These are phyloP conservation scores for Punctoribates punctum DNA, from an alignment of 2,888 invertebrate species.

Conservation along the genomic window DNA sequence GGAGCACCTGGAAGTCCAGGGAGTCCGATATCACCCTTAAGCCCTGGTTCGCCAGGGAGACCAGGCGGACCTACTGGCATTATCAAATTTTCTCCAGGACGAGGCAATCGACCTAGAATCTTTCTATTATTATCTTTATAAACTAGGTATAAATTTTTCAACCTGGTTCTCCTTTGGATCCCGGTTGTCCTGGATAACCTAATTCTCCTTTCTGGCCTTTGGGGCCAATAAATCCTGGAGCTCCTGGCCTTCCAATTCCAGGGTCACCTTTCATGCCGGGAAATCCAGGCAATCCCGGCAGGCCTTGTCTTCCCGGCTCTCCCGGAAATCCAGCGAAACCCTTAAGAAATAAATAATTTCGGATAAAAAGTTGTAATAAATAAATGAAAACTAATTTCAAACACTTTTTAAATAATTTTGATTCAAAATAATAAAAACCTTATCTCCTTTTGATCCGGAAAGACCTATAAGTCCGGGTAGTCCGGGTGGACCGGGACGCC, in stretches of 20 bases:
- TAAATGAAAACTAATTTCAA: too few relatives aligned
- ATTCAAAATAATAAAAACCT: slow-evolving; percentile 41
- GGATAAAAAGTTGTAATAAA: neutral
- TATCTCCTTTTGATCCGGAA: slow-evolving; percentile 45
- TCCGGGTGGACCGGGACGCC: slow-evolving; percentile 58
- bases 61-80: slow-evolving; percentile 56
- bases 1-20: slow-evolving; percentile 60
- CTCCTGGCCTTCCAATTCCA: slow-evolving; percentile 46
- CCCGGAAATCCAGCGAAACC: slow-evolving; percentile 60
- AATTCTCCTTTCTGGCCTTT: slow-evolving; percentile 43
- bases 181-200: slow-evolving; percentile 46
- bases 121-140: too few relatives aligned
- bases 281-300: slow-evolving; percentile 61
- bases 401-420: neutral
- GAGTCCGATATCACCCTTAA: slow-evolving; percentile 51
- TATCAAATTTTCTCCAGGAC: slow-evolving; percentile 10
- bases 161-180: slow-evolving; percentile 48
- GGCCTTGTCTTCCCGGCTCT: slow-evolving; percentile 62
- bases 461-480: slow-evolving; percentile 60
- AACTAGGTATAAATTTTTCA: neutral
- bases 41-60: slow-evolving; percentile 52
- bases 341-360: neutral
- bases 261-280: slow-evolving; percentile 45
- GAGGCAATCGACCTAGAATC: neutral
- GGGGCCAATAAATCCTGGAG: slow-evolving; percentile 45